Evolutionary conservation across 2,113 vertebrate species (phyloP), one percentile per base, ranked within the genome.

Genomic region (Callionymus lyra): DNA sequence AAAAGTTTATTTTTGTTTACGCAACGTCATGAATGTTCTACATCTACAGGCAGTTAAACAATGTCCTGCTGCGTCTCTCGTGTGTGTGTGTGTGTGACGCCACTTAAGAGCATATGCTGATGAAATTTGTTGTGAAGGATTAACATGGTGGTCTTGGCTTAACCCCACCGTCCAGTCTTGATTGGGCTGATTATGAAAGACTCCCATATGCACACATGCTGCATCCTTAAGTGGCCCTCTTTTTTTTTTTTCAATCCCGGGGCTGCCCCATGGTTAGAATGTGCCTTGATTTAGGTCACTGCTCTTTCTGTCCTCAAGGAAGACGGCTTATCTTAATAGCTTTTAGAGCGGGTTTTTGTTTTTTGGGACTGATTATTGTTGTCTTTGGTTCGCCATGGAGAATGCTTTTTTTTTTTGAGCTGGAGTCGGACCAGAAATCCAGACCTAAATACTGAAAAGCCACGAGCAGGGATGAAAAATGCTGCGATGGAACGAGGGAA

Each of bases 101-200:
- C 21, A 27, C 21, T 27, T 4, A 27, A 56, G 50, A 41, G 35
- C 72, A 70, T 67, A 63, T 75, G 68, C 46, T 68, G 62, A 53
- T 69, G 56, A 63, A 53, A 71, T 44, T 39, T 38, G 38, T 47
- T 53, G 44, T 48, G 36, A 51, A 31, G 66, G 66, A 74, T 72
- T 76, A 76, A 35, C 44, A 37, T 15, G 42, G 34, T 9, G 15
- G 36, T 47, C 53, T 47, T 53, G 46, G 55, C 44, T 68, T 74
- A 72, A 47, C 39, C 31, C 45, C 56, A 35, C 41, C 49, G 34
- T 45, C 37, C 55, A 40, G 46, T 70, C 74, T 64, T 74, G 65
- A 78, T 78, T 74, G 72, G 74, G 68, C 34, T 63, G 72, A 72
- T 76, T 74, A 70, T 48, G 16, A 53, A 48, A 37, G 47, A 59